Evolutionary conservation across 2,888 invertebrate species (phyloP), one percentile per base, ranked within the genome.

Genomic region (Microchrysa polita): DNA sequence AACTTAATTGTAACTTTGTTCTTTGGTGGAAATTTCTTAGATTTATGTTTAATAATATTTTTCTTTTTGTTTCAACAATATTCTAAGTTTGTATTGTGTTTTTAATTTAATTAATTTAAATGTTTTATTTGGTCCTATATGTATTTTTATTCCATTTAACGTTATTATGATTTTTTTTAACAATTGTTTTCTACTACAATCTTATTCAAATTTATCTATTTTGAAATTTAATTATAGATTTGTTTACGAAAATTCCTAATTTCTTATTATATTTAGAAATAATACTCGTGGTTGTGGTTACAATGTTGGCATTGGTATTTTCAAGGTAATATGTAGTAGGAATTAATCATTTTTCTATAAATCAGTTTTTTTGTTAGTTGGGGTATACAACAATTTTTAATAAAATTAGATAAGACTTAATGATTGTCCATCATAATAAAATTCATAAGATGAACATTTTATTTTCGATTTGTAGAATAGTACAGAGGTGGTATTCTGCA

Each of bases 121-220:
- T 55, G 18, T 18, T 55, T 55, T 55, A 55, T 22, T 55, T 55
- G 55, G 55, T 55, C 55, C 55, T 55, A 55, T 55, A 2, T 55
- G 14, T 55, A 55, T 16, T 48, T 48, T 48, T 48, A n/a, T n/a
- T n/a, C n/a, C n/a, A n/a, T n/a, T 48, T 48, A 48, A n/a, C 4
- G 16, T 48, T 48, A 7, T 10, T n/a, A 48, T 48, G 12, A 48
- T 48, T n/a, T n/a, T 48, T 48, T n/a, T n/a, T 48, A 48, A 48
- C 48, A 48, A 48, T 34, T 48, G 12, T 48, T n/a, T 48, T 48
- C 10, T 2, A 7, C 12, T 34, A 34, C 7, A 34, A n/a, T 34
- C 7, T 34, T 34, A 34, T 34, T 34, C 27, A 34, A 34, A 34
- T 34, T 34, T 2, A 34, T 34, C 27, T 34, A n/a, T 34, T 2